Conservation (phyloP, 2,113 vertebrate genomes). For the Falcunculus frontatus region DNA sequence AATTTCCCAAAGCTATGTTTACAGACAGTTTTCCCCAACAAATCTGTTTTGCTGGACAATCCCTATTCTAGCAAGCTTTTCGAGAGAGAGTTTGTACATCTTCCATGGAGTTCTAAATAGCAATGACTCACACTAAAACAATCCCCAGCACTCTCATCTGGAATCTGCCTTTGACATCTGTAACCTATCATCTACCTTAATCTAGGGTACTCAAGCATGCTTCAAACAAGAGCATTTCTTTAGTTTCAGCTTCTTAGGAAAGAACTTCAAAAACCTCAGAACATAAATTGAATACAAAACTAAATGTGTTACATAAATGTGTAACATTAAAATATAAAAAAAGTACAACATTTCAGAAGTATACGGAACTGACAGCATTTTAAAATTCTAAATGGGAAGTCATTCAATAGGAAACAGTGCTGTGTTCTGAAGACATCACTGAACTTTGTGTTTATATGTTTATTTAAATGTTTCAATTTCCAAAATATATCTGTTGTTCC, state of each 20-base stretch:
- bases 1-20: slow-evolving; percentile 64
- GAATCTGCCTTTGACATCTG: not conserved
- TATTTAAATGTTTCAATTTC: not conserved
- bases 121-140: not conserved
- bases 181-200: not conserved
- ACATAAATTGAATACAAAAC: not conserved
- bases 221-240: not conserved
- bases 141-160: not conserved
- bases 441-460: not conserved
- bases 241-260: not conserved
- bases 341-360: not conserved
- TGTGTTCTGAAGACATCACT: not conserved
- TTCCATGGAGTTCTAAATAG: not conserved
- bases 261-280: not conserved
- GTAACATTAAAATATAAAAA: not conserved
- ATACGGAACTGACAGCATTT: not conserved
- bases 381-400: not conserved
- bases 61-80: not conserved
- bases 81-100: not conserved
- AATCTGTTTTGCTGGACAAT: not conserved
- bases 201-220: not conserved
- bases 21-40: slow-evolving; percentile 20
- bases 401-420: not conserved
- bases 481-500: not conserved
- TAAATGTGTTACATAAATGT: not conserved